Evolutionary conservation across 2,888 invertebrate species (phyloP), one percentile per base, ranked within the genome.

Genomic region (Pomacea canaliculata): DNA sequence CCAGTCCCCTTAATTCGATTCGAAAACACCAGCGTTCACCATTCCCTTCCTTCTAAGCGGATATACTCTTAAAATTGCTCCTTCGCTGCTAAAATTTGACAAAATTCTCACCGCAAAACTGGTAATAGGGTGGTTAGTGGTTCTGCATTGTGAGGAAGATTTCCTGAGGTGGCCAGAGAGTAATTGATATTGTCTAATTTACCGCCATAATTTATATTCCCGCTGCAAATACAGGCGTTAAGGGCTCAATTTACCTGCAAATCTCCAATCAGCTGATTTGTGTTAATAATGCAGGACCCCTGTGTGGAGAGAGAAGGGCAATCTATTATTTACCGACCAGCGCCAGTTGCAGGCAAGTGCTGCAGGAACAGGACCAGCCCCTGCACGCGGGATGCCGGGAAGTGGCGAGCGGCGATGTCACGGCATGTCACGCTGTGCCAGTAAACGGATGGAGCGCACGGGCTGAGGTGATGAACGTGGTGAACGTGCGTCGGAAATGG

Each of bases 101-200:
- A 83, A 84, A 85, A 83, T 84, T 85, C 80, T 82, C 85, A 80
- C 83, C 79, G 81, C 81, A 76, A 81, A 83, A 83, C 83, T 76
- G 83, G 82, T 85, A 82, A 85, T 82, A 76, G 78, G 78, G 77
- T 81, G 82, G 79, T 83, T 83, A 83, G 82, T 80, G 83, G 85
- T 82, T 82, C 84, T 78, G 80, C 80, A 82, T 83, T 82, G 80
- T 80, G 79, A 70, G 75, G 71, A 82, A 84, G 85, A 86, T 85
- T 82, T 84, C 85, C 84, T 83, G 82, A 81, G 81, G 81, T 80
- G 77, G 82, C 79, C 80, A 81, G 81, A 85, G 84, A 86, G 85
- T 85, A 85, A 86, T 85, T 84, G 86, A 83, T 82, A 83, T 83
- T 83, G 83, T 85, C 85, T 83, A 83, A 81, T 84, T 84, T 85